phyloP scores from a whole-genome alignment of 2,888 invertebrate genomes.

The Diploptera punctata region DNA sequence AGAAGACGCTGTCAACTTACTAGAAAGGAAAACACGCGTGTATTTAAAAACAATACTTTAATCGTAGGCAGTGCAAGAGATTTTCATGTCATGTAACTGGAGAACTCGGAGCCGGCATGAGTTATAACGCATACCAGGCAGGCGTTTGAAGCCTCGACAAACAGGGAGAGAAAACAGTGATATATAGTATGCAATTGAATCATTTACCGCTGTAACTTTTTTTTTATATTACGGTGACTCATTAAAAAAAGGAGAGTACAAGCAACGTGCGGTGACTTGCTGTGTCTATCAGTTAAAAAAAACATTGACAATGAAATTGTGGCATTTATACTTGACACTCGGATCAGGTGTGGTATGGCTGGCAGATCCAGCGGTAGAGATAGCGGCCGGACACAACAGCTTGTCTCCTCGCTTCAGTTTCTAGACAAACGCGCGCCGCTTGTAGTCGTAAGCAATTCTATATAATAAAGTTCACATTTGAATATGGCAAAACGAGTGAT shows the following conservation, averaged over 20 bases:
- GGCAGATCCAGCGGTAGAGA: neutral
- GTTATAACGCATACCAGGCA: no score
- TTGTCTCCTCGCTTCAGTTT: no score
- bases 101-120: no score
- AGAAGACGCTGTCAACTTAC: no score
- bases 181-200: neutral
- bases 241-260: neutral
- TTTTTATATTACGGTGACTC: neutral
- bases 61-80: no score
- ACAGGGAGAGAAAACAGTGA: neutral
- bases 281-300: conserved; percentile 6
- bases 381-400: no score
- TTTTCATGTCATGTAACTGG: no score
- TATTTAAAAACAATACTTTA: no score
- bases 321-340: neutral
- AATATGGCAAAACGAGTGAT: neutral
- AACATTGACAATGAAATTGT: neutral
- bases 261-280: neutral
- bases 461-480: neutral
- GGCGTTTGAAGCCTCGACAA: no score
- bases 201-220: neutral
- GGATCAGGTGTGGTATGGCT: neutral
- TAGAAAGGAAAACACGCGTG: no score
- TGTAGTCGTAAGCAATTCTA: no score
- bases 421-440: no score